Evolutionary conservation across 1,140 invertebrate species (phyloP), one percentile per base, ranked within the genome.

Genomic region (Ganaspis sp.): DNA sequence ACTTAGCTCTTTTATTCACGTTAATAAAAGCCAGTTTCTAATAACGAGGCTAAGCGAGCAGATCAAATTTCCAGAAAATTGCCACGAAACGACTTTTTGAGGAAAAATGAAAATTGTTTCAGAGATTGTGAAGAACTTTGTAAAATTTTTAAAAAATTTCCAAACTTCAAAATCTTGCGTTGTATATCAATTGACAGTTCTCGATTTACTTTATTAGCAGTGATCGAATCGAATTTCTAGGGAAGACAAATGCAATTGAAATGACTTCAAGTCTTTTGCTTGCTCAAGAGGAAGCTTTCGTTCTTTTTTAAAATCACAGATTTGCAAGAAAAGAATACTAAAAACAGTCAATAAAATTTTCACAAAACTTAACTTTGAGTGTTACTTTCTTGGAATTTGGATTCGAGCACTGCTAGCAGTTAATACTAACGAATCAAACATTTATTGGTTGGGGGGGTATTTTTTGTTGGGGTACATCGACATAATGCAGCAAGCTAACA

Each of bases 401-500:
- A 76, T 72, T 79, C 72, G 72, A 78, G 11, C 64, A 79, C 74
- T 75, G 70, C 75, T 70, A 77, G 72, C n/a, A 8, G n/a, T 75
- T 74, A 75, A 40, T 77, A 76, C 58, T 64, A 64, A 64, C 58
- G 58, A 64, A 64, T 64, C 58, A 64, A 64, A 29, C 23, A 64
- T 64, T 23, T 12, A 64, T 2, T 64, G 26, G 23, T 64, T 64
- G n/a, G 6, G 11, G 4, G 58, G 12, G 26, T 15, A n/a, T 34
- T 64, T 64, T 72, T 73, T 69, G 77, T 78, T 73, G 79, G 81
- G 79, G 76, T 84, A 81, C 75, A 78, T 72, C 81, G 29, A 84
- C 82, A 80, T 80, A 80, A 84, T 80, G 76, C 74, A 64, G 58
- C 23, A 64, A 64, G 58, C 80, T 86, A 86, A 85, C 84, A 85